Percentiles rank a stretch among this genome's conserved stretches.
Evolutionary conservation across 2,888 invertebrate genomes (phyloP).

Genomic region (Mimas tiliae): DNA sequence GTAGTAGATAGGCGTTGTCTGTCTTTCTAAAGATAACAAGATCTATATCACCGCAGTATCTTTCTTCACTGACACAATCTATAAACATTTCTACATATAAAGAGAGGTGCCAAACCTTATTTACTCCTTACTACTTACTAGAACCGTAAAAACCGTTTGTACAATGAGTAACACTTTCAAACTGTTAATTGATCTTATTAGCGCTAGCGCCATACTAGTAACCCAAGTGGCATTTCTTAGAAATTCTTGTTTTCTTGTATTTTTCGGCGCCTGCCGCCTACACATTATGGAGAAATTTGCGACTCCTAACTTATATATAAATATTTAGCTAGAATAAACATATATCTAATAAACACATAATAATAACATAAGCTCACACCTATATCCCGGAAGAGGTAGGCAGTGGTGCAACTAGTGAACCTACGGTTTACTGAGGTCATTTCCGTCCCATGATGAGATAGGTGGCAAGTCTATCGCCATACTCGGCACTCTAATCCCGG

Average conservation of each 20-base stretch:
- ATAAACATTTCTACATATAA: background rate
- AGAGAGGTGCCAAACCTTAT: background rate
- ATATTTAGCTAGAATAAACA: background rate
- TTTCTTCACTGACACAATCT: no score
- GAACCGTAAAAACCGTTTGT: conserved; percentile 4
- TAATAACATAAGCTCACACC: no score
- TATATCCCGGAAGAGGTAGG: no score
- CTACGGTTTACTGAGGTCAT: no score
- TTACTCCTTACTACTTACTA: background rate
- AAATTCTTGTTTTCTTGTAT: conserved; percentile 16
- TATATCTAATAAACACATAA: no score
- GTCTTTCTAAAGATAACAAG: background rate
- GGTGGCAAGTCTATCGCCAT: no score
- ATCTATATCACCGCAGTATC: background rate
- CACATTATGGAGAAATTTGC: background rate
- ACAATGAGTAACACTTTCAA: conserved; percentile 21
- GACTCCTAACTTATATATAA: background rate
- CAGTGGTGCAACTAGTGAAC: no score
- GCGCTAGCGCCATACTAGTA: conserved; percentile 1
- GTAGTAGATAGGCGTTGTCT: background rate
- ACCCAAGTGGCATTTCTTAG: background rate
- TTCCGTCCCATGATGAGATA: no score
- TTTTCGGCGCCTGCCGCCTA: no score
- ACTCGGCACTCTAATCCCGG: no score
- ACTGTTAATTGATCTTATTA: conserved; percentile 20